Conservation (phyloP, 2,113 vertebrate species). For the Pelmatolapia mariae region DNA sequence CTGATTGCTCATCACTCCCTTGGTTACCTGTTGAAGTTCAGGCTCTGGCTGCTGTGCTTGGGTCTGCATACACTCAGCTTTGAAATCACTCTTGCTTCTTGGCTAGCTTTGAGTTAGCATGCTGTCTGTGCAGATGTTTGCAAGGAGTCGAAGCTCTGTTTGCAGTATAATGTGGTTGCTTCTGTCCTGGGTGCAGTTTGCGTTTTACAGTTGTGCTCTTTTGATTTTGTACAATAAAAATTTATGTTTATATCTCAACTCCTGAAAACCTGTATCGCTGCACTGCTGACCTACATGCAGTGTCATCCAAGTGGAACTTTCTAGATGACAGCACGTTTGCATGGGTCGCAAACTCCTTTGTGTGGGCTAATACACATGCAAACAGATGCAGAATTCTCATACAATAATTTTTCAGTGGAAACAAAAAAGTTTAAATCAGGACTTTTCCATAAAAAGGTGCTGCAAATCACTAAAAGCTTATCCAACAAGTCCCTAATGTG, state of each 20-base stretch:
- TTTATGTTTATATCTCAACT: neutral
- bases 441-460: neutral
- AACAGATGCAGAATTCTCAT: neutral
- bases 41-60: neutral
- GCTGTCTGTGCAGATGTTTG: neutral
- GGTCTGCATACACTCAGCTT: neutral
- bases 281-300: neutral
- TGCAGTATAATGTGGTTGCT: neutral
- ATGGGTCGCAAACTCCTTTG: neutral
- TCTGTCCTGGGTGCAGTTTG: neutral
- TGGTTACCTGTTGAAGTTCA: neutral
- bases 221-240: neutral
- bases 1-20: neutral
- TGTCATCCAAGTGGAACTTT: neutral
- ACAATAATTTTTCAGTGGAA: neutral
- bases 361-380: neutral
- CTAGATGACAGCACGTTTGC: neutral
- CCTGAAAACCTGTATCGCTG: neutral
- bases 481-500: neutral
- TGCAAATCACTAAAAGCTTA: neutral
- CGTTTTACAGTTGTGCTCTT: neutral
- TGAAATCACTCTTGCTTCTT: neutral
- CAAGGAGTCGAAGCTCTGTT: neutral
- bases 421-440: neutral
- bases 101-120: neutral